Percentiles rank a stretch among this genome's conserved stretches.
These are phyloP conservation scores for Aporrectodea caliginosa DNA, from an alignment of 1,140 invertebrate genomes.

Conservation along the genomic window DNA sequence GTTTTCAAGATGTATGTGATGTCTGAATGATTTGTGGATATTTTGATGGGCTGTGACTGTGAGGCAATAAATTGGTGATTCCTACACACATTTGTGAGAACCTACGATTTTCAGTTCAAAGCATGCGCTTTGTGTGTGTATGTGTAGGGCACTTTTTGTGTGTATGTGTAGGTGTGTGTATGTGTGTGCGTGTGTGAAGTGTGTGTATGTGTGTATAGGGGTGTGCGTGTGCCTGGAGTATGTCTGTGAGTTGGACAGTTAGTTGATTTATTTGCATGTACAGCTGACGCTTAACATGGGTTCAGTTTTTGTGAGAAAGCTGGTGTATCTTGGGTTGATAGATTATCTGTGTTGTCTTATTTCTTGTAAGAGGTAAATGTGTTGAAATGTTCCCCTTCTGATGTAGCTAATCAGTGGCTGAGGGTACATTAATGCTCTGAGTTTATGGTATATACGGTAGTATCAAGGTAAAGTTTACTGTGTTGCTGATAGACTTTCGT, in stretches of 20 bases:
- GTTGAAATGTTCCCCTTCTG: background rate
- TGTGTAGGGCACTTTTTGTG: too few species aligned
- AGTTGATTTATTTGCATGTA: background rate
- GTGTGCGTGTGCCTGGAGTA: too few species aligned
- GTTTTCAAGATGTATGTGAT: too few species aligned
- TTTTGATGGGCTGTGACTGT: too few species aligned
- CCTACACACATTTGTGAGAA: too few species aligned
- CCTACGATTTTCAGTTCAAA: too few species aligned
- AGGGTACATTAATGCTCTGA: background rate
- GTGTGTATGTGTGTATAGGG: too few species aligned
- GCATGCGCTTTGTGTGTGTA: too few species aligned
- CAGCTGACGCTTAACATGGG: background rate
- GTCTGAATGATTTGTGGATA: too few species aligned
- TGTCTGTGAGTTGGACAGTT: background rate
- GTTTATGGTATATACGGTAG: background rate
- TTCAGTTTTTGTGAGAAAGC: background rate
- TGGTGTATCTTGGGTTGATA: background rate
- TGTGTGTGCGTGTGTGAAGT: too few species aligned
- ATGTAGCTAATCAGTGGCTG: background rate
- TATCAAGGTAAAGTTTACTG: background rate
- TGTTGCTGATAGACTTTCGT: background rate
- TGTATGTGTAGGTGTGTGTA: too few species aligned
- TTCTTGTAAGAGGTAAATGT: background rate
- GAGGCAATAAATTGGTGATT: too few species aligned
- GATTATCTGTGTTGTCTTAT: background rate